A percentile compares a stretch with the other conserved stretches of the same genome.
Evolutionary conservation across 2,888 invertebrate species (phyloP).

Genomic region (Agrenia bidenticulata): DNA sequence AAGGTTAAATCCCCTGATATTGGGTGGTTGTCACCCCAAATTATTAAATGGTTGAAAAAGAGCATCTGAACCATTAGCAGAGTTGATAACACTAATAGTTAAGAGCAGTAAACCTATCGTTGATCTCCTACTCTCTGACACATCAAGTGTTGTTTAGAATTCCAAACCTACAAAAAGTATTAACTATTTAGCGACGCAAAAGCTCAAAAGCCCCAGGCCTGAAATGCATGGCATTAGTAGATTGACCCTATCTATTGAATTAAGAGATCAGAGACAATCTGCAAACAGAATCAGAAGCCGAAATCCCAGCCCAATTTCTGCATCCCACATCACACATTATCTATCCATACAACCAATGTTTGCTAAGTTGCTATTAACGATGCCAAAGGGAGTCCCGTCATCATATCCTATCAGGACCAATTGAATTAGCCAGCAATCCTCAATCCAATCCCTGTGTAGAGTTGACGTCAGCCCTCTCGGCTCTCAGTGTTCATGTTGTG

Average conservation of each 20-base stretch:
- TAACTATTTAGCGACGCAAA: too few species aligned
- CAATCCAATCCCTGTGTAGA: background rate
- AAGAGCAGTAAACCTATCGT: too few species aligned
- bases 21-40: too few species aligned
- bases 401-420: constrained; percentile 16
- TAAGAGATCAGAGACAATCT: constrained; percentile 30
- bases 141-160: too few species aligned
- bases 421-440: constrained; percentile 29
- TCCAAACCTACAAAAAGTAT: too few species aligned
- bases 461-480: background rate
- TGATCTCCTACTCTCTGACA: too few species aligned
- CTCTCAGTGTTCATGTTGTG: background rate
- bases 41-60: too few species aligned
- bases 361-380: constrained; percentile 22
- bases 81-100: too few species aligned
- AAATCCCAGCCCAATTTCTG: background rate
- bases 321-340: constrained; percentile 1
- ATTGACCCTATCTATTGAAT: constrained; percentile 29
- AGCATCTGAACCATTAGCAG: too few species aligned
- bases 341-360: constrained; percentile 9
- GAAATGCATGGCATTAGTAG: background rate
- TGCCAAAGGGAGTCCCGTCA: constrained; percentile 24
- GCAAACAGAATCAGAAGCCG: background rate
- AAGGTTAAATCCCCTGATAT: too few species aligned
- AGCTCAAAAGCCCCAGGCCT: too few species aligned